Percentiles rank a stretch among this genome's conserved stretches.
These are phyloP conservation scores for Simalia tracyae DNA, from an alignment of 2,797 vertebrate genomes.

Conservation along the genomic window DNA sequence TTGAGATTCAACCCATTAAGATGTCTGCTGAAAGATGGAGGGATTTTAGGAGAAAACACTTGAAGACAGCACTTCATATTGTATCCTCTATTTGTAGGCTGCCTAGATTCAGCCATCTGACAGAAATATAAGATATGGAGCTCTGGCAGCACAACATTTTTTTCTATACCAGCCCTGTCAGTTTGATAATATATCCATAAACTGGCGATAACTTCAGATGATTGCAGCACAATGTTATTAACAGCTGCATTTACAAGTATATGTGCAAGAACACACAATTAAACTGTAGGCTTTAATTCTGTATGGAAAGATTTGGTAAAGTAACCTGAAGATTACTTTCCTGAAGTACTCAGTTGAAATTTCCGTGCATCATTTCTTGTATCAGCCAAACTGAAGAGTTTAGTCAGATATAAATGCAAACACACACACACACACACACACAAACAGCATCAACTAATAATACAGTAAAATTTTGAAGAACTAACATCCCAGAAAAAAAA, in stretches of 20 bases:
- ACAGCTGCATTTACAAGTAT: background rate
- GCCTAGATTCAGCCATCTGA: background rate
- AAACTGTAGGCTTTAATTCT: background rate
- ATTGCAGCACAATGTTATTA: background rate
- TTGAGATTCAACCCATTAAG: background rate
- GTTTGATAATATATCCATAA: background rate
- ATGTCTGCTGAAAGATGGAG: background rate
- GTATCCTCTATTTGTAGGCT: background rate
- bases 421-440: too few species aligned
- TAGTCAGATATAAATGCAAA: background rate
- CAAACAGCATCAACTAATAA: conserved; percentile 26
- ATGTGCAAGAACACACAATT: background rate
- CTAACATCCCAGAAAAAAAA: conserved; percentile 10
- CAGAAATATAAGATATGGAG: background rate
- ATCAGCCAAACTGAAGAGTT: conserved; percentile 13
- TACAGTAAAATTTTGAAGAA: background rate
- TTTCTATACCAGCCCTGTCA: background rate
- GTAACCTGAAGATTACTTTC: background rate
- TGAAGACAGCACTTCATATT: background rate
- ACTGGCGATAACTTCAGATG: background rate
- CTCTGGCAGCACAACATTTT: background rate
- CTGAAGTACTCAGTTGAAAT: conserved; percentile 14
- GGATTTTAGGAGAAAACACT: background rate
- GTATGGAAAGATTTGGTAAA: background rate
- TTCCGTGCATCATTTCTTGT: conserved; percentile 16